Base-by-base conservation (phyloP, 2,113 vertebrate genomes). In the Gasterosteus nipponicus region DNA sequence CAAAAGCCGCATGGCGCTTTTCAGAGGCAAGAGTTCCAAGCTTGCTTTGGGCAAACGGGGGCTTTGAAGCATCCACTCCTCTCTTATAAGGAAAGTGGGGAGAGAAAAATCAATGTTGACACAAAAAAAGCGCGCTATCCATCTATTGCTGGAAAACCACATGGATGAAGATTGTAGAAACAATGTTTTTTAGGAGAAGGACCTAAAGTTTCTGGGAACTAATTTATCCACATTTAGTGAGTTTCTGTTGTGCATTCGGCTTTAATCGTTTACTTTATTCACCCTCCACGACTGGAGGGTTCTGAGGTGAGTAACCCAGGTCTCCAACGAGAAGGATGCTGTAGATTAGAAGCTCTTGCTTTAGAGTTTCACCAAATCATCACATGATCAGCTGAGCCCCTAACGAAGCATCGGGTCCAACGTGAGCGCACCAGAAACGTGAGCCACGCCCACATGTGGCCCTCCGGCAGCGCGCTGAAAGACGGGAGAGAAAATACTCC, bases 41-140 rank as follows among this genome's bases (percentile, higher is more conserved):
- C 94, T 96, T 88, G 96, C 97, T 96, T 92, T 93, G 93, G 96
- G 96, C 96, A 91, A 96, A 89, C 75, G 35, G 82, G 91, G 90
- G 92, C 94, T 96, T 95, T 95, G 96, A 96, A 96, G 94, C 92
- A 93, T 95, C 94, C 95, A 93, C 94, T 96, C 95, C 94, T 90
- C 89, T 90, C 93, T 94, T 94, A 93, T 88, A 94, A 81, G 77
- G 82, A 89, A 86, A 87, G 73, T 69, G 67, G 78, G 72, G 74
- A 87, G 16, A 79, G 77, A 87, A 95, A 97, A 97, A 98, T 98
- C 96, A 95, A 97, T 98, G 92, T 79, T 91, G 93, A 93, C 92
- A 92, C 79, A 86, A 91, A 90, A 26, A 90, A 91, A 87, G 86
- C 75, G 29, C 73, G 80, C 81, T 81, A 81, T 91, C 84, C 88